Evolutionary conservation across 1,140 invertebrate species (phyloP).

Genomic region (Helicorthomorpha holstii): DNA sequence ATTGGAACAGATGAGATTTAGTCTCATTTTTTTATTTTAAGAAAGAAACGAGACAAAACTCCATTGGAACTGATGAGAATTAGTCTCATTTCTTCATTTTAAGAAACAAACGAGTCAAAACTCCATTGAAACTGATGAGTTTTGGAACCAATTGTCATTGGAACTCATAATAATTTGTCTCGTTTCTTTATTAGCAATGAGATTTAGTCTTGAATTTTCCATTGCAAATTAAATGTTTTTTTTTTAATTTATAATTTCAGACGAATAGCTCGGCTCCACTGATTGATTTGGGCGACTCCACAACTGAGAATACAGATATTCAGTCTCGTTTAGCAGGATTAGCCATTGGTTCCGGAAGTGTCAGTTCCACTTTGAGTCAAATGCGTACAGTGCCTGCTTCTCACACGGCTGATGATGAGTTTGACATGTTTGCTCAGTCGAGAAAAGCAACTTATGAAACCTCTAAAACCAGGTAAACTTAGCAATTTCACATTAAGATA

Average conservation of each 20-base stretch:
- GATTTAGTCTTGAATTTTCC: not conserved
- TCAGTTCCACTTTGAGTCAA: constrained; percentile 12
- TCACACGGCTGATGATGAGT: constrained; percentile 38
- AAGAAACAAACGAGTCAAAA: too few species aligned
- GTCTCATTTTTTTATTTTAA: too few species aligned
- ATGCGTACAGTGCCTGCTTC: constrained; percentile 10
- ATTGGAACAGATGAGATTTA: too few species aligned
- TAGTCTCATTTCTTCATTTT: too few species aligned
- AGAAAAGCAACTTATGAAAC: constrained; percentile 53
- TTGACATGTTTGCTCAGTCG: constrained; percentile 83
- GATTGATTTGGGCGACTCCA: constrained; percentile 46
- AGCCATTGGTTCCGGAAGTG: constrained; percentile 17
- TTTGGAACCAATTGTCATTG: too few species aligned
- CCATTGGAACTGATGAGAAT: too few species aligned
- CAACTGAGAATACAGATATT: constrained; percentile 10
- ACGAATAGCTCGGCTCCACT: constrained; percentile 47
- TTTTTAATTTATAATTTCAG: constrained; percentile 22
- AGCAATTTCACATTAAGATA: constrained; percentile 3
- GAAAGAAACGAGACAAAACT: too few species aligned
- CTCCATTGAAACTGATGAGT: too few species aligned
- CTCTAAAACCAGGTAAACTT: constrained; percentile 41
- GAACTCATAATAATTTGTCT: too few species aligned
- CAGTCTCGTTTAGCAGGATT: constrained; percentile 15
- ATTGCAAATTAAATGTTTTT: not conserved
- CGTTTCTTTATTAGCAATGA: not conserved